Percentiles rank a stretch among this genome's conserved stretches.
phyloP scores from a whole-genome alignment of 2,797 vertebrate genomes.

The Gephyroberyx darwinii region DNA sequence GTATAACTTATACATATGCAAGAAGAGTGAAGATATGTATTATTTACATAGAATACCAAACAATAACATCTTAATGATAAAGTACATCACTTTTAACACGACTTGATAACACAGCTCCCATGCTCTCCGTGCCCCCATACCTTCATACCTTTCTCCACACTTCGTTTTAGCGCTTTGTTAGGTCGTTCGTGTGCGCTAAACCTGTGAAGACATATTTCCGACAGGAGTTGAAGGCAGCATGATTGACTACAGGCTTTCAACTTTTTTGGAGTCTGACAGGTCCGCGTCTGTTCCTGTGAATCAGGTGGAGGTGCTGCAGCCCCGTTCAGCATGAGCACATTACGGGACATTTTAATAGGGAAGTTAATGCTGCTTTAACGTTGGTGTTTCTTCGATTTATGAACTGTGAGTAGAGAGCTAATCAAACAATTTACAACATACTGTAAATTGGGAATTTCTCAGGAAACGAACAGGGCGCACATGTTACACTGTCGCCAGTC shows the following conservation, averaged over 20 bases:
- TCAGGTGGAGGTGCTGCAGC: constrained; percentile 15
- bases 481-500: constrained; percentile 27
- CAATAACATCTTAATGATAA: too few species aligned
- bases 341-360: not conserved
- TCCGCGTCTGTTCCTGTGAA: constrained; percentile 3
- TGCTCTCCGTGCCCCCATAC: too few species aligned
- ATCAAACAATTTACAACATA: too few species aligned
- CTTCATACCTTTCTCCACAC: too few species aligned
- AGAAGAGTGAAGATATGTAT: too few species aligned
- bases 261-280: constrained; percentile 32
- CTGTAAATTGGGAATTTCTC: not conserved
- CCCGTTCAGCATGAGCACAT: not conserved
- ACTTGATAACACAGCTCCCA: too few species aligned
- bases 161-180: too few species aligned
- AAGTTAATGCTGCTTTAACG: not conserved
- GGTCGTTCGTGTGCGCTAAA: not conserved
- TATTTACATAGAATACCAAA: too few species aligned
- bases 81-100: too few species aligned
- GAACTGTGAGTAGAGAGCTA: not conserved
- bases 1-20: too few species aligned
- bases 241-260: constrained; percentile 35
- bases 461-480: constrained; percentile 24
- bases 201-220: not conserved
- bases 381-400: not conserved
- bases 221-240: constrained; percentile 40